These are phyloP conservation scores for Prunella strophiata DNA, from an alignment of 2,797 vertebrate species.

Conservation along the genomic window DNA sequence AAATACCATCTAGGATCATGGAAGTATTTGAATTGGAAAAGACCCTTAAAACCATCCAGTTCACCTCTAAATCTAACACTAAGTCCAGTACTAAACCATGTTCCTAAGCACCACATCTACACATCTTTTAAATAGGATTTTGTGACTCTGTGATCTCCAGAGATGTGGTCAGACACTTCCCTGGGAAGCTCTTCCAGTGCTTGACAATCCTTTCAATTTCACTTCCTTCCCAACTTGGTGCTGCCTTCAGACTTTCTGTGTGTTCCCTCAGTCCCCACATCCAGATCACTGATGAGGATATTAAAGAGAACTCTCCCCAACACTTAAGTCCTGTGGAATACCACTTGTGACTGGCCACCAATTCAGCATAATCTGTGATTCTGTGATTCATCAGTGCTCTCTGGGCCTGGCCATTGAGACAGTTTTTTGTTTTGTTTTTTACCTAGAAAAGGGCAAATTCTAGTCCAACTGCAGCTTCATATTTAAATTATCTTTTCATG, in stretches of 20 bases:
- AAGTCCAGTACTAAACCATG: not conserved
- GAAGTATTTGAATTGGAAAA: not conserved
- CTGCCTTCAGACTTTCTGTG: not conserved
- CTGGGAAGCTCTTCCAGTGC: not conserved
- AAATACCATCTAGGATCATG: not conserved
- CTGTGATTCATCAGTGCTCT: not conserved
- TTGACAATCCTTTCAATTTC: not conserved
- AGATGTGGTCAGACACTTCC: not conserved
- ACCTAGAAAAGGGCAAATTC: not conserved
- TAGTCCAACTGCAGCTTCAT: not conserved
- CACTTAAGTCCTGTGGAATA: not conserved
- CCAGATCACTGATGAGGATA: not conserved
- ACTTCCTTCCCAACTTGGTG: not conserved
- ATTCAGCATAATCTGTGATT: not conserved
- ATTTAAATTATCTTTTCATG: not conserved
- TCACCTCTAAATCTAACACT: not conserved
- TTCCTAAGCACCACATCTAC: not conserved
- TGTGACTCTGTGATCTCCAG: not conserved
- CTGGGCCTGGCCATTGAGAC: accelerated
- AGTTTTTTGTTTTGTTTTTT: not conserved
- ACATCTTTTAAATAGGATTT: not conserved
- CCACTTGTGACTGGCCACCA: no score
- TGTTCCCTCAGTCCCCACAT: not conserved
- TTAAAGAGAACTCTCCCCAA: not conserved
- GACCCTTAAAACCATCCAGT: not conserved